Conservation (phyloP, 1,140 invertebrate genomes). For the Pygmarrhopalites habei region DNA sequence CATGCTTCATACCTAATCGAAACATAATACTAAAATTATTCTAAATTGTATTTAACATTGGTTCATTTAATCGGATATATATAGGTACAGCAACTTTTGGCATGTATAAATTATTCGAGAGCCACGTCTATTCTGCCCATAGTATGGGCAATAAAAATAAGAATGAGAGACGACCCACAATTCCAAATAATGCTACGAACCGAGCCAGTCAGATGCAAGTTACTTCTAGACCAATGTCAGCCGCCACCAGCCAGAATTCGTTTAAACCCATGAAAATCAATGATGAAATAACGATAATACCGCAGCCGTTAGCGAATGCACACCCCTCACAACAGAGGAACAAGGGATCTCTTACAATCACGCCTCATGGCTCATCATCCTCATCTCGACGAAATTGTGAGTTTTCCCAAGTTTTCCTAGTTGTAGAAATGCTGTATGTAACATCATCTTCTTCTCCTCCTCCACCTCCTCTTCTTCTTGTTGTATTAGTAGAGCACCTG, state of each 20-base stretch:
- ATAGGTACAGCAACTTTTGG: conserved; percentile 88
- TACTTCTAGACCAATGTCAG: conserved; percentile 25
- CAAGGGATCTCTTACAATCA: conserved; percentile 40
- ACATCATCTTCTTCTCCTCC: too few relatives aligned
- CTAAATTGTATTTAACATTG: too few relatives aligned
- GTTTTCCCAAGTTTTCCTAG: neutral
- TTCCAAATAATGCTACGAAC: conserved; percentile 17
- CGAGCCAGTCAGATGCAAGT: conserved; percentile 35
- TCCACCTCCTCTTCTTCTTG: too few relatives aligned
- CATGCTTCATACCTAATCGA: too few relatives aligned
- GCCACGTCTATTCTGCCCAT: conserved; percentile 86
- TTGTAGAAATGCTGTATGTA: too few relatives aligned
- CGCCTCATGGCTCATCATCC: conserved; percentile 24
- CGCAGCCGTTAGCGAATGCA: conserved; percentile 54
- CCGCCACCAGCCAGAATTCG: conserved; percentile 29
- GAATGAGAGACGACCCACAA: conserved; percentile 51
- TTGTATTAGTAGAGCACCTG: too few relatives aligned
- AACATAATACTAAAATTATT: too few relatives aligned
- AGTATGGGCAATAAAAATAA: conserved; percentile 71
- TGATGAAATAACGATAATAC: conserved; percentile 87
- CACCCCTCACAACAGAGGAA: conserved; percentile 15
- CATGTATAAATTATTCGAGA: conserved; percentile 91
- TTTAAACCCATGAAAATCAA: conserved; percentile 80
- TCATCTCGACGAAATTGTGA: conserved; percentile 27
- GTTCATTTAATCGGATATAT: too few relatives aligned